A percentile compares a stretch with the other conserved stretches of the same genome.
Evolutionary conservation across 1,140 invertebrate species (phyloP).

Genomic region (Colletes latitarsis): DNA sequence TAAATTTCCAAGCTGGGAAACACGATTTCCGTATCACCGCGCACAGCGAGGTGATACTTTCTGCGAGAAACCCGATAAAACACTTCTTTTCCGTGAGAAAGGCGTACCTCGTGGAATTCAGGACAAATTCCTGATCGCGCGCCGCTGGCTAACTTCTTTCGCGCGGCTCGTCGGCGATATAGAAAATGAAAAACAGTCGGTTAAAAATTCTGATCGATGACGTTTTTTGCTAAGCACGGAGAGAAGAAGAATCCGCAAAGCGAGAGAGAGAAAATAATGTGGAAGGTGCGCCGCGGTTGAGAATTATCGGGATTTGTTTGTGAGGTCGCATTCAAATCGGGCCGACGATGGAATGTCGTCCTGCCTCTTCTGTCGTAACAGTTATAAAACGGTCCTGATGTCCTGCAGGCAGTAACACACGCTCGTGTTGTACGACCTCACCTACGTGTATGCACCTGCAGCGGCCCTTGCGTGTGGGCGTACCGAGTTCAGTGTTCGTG

Average conservation of each 20-base stretch:
- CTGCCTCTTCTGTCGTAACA: conserved; percentile 74
- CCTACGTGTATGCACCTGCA: conserved; percentile 46
- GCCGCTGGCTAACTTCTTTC: conserved; percentile 10
- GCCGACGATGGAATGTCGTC: conserved; percentile 72
- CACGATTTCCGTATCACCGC: conserved; percentile 47
- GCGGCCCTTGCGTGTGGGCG: conserved; percentile 1
- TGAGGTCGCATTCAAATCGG: conserved; percentile 69
- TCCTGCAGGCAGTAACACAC: conserved; percentile 65
- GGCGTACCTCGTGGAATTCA: conserved; percentile 44
- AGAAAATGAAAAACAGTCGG: not conserved
- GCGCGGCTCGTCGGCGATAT: not conserved
- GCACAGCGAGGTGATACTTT: conserved; percentile 39
- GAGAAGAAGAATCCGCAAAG: no score
- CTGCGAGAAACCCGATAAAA: conserved; percentile 44
- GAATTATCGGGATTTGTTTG: conserved; percentile 50
- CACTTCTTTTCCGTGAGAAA: conserved; percentile 49
- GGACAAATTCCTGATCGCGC: conserved; percentile 47
- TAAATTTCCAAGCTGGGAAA: conserved; percentile 43
- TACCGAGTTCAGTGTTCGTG: conserved; percentile 8
- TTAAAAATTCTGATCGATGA: not conserved
- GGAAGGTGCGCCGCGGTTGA: conserved; percentile 25
- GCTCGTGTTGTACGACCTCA: conserved; percentile 14
- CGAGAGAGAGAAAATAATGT: conserved; percentile 33
- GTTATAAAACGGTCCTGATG: conserved; percentile 74
- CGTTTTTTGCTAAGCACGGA: not conserved